phyloP scores from a whole-genome alignment of 2,888 invertebrate genomes.

The Chloromyia formosa region DNA sequence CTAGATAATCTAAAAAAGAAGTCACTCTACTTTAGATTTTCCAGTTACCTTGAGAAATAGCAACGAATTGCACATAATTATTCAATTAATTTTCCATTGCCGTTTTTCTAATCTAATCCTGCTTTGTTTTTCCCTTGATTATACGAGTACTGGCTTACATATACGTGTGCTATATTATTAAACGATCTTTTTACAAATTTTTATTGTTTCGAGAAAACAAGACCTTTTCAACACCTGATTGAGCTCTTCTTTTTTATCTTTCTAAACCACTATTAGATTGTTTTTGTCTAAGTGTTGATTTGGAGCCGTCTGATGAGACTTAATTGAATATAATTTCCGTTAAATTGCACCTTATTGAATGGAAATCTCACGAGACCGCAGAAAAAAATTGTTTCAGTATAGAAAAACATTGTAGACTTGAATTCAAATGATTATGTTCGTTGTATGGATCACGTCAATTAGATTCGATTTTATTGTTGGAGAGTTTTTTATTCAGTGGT shows the following conservation, averaged over 20 bases:
- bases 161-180: not conserved
- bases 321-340: constrained; percentile 42
- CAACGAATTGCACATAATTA: not conserved
- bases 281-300: not conserved
- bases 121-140: too few relatives aligned
- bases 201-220: not conserved
- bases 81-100: not conserved
- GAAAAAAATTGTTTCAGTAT: not conserved
- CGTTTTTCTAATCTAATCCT: not conserved
- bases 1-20: too few relatives aligned
- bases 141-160: too few relatives aligned
- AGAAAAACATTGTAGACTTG: not conserved
- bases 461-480: not conserved
- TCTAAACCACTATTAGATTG: too few relatives aligned
- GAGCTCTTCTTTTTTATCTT: not conserved
- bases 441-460: not conserved
- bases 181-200: not conserved
- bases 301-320: constrained; percentile 29
- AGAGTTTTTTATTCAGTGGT: too few relatives aligned
- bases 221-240: constrained; percentile 8
- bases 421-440: not conserved
- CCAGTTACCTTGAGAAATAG: too few relatives aligned
- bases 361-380: not conserved
- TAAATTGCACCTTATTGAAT: constrained; percentile 35
- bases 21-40: too few relatives aligned